Percentiles rank a stretch among this genome's conserved stretches.
These are phyloP conservation scores for Metridium senile DNA, from an alignment of 92 coral and sea anemone genomes.

Conservation along the genomic window DNA sequence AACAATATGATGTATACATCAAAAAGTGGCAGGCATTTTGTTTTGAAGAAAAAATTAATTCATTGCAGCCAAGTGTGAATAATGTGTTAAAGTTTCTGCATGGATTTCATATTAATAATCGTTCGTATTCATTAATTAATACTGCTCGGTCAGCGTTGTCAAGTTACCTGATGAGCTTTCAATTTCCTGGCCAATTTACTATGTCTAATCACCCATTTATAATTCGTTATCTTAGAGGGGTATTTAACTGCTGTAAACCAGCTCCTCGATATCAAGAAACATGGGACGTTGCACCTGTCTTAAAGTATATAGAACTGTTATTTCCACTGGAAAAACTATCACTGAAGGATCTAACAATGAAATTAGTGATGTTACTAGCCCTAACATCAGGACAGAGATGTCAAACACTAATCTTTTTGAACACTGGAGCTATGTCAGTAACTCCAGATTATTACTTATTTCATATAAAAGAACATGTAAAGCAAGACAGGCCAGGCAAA, in stretches of 20 bases:
- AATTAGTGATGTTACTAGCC: constrained; percentile 36
- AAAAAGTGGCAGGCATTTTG: constrained; percentile 42
- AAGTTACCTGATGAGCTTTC: constrained; percentile 29
- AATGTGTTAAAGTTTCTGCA: constrained; percentile 35
- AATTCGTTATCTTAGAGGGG: constrained; percentile 47
- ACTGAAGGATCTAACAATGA: constrained; percentile 30
- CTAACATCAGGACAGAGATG: constrained; percentile 54
- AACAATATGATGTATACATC: constrained; percentile 45
- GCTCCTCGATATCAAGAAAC: constrained; percentile 33
- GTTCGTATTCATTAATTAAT: constrained; percentile 35
- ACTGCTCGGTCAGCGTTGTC: constrained; percentile 48
- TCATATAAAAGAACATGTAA: constrained; percentile 16
- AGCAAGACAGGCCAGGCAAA: constrained; percentile 49
- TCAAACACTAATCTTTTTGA: constrained; percentile 38
- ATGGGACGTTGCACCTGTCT: constrained; percentile 39
- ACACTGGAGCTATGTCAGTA: constrained; percentile 27
- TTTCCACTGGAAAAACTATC: constrained; percentile 31
- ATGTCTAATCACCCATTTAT: constrained; percentile 46
- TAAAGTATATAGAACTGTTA: constrained; percentile 16
- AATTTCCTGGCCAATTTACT: constrained; percentile 14
- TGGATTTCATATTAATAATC: constrained; percentile 3
- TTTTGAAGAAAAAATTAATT: constrained; percentile 33
- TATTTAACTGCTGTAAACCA: constrained; percentile 33
- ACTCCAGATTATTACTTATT: constrained; percentile 25
- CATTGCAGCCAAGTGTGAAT: constrained; percentile 51